Percentiles rank a stretch among this genome's conserved stretches.
Evolutionary conservation across 2,113 vertebrate species (phyloP).

Genomic region (Amazona vittata): DNA sequence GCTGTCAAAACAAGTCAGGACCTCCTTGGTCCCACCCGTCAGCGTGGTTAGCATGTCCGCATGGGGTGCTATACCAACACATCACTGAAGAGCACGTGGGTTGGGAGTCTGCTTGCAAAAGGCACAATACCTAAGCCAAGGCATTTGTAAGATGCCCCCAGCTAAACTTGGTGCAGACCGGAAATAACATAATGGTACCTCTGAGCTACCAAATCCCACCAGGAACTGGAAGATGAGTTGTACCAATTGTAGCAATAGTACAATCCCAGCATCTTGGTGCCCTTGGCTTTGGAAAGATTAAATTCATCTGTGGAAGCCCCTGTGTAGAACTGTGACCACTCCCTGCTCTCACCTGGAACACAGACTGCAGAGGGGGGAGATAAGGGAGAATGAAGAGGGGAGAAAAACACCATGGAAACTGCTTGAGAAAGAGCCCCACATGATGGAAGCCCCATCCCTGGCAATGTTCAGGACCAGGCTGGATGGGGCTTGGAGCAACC

Average conservation of each 20-base stretch:
- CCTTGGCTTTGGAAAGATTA: neutral
- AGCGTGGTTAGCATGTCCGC: too few relatives aligned
- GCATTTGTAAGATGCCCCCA: neutral
- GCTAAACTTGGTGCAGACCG: neutral
- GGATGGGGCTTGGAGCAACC: neutral
- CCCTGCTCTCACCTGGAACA: neutral
- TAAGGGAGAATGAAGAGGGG: too few relatives aligned
- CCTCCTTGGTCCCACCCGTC: fast-evolving
- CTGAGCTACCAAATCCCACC: neutral
- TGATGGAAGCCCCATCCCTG: neutral
- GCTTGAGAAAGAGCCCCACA: neutral
- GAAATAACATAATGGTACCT: neutral
- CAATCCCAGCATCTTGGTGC: too few relatives aligned
- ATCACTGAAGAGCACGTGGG: fast-evolving
- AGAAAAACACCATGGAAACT: neutral
- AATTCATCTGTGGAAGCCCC: neutral
- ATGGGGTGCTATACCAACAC: fast-evolving
- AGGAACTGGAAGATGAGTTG: neutral
- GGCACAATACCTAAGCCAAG: neutral
- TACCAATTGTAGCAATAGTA: fast-evolving
- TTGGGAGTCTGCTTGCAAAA: neutral
- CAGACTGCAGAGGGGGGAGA: neutral
- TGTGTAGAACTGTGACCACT: neutral
- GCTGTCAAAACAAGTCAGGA: neutral
- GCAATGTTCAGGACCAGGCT: neutral